Conservation (phyloP, 1,140 invertebrate species). For the Scaptomyza pallida region DNA sequence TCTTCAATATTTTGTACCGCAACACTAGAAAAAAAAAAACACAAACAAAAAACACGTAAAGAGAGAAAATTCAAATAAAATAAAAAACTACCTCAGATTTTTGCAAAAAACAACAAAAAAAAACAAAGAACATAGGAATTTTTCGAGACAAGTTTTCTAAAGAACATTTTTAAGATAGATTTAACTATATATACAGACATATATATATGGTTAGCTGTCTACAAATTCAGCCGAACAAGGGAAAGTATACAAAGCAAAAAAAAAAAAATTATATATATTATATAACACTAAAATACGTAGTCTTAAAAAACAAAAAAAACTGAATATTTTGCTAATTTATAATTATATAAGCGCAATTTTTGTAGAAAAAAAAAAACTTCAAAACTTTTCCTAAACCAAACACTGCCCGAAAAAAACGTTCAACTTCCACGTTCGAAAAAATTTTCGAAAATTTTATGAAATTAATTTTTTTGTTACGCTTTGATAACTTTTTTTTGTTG, state of each 20-base stretch:
- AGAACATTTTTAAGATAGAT: conserved; percentile 50
- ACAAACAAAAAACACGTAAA: conserved; percentile 41
- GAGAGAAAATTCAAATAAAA: conserved; percentile 59
- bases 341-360: conserved; percentile 32
- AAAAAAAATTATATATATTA: conserved; percentile 21
- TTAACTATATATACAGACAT: conserved; percentile 33
- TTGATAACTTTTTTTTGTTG: conserved; percentile 37
- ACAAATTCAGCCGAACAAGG: conserved; percentile 49
- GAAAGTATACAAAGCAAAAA: conserved; percentile 56
- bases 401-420: conserved; percentile 19
- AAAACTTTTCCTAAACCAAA: conserved; percentile 8
- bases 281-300: conserved; percentile 46
- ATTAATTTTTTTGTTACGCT: conserved; percentile 13
- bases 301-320: conserved; percentile 56
- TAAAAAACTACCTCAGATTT: conserved; percentile 72
- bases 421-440: not conserved
- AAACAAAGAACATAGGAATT: conserved; percentile 62
- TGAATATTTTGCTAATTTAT: conserved; percentile 63
- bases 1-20: conserved; percentile 62
- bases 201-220: conserved; percentile 45
- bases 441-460: conserved; percentile 10
- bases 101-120: conserved; percentile 36
- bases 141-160: conserved; percentile 79
- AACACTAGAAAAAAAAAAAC: too few relatives aligned
- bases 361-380: conserved; percentile 4